Conservation (phyloP, 1,140 invertebrate genomes). For the Drosophila serrata region DNA sequence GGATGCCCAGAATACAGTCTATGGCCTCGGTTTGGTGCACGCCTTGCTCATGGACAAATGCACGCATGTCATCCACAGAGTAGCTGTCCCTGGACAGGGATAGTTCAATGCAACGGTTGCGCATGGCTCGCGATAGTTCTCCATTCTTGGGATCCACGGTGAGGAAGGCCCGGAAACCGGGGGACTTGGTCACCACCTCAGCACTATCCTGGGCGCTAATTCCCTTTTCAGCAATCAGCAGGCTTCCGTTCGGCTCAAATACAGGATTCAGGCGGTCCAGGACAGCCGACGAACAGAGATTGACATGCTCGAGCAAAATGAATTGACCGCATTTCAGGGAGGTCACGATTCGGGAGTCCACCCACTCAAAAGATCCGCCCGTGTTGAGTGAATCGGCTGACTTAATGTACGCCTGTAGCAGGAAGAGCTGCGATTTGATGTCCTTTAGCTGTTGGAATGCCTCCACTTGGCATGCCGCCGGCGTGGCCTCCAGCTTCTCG, state of each 20-base stretch:
- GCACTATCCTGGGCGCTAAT: slow-evolving; percentile 90
- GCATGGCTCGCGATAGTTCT: slow-evolving; percentile 98
- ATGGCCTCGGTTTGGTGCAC: slow-evolving; percentile 84
- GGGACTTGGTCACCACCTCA: slow-evolving; percentile 93
- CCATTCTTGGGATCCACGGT: slow-evolving; percentile 97
- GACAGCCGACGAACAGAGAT: slow-evolving; percentile 98
- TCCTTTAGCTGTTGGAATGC: slow-evolving; percentile 39
- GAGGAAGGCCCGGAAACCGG: slow-evolving; percentile 97
- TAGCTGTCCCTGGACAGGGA: slow-evolving; percentile 88
- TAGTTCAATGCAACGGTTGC: slow-evolving; percentile 98
- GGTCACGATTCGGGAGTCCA: slow-evolving; percentile 97
- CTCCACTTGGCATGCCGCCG: slow-evolving; percentile 29
- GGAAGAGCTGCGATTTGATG: slow-evolving; percentile 33
- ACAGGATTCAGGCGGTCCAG: slow-evolving; percentile 98
- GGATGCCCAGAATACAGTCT: slow-evolving; percentile 87
- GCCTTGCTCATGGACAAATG: slow-evolving; percentile 87
- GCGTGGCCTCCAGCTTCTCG: slow-evolving; percentile 41
- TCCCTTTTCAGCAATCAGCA: slow-evolving; percentile 97
- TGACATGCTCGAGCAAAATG: slow-evolving; percentile 95
- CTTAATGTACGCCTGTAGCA: slow-evolving; percentile 61
- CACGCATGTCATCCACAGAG: slow-evolving; percentile 86
- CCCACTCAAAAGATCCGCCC: slow-evolving; percentile 98
- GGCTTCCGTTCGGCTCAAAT: slow-evolving; percentile 95
- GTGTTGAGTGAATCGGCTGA: slow-evolving; percentile 88
- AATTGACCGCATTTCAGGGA: slow-evolving; percentile 79